Conservation (phyloP, 2,888 invertebrate genomes). For the Shargacucullia verbasci region DNA sequence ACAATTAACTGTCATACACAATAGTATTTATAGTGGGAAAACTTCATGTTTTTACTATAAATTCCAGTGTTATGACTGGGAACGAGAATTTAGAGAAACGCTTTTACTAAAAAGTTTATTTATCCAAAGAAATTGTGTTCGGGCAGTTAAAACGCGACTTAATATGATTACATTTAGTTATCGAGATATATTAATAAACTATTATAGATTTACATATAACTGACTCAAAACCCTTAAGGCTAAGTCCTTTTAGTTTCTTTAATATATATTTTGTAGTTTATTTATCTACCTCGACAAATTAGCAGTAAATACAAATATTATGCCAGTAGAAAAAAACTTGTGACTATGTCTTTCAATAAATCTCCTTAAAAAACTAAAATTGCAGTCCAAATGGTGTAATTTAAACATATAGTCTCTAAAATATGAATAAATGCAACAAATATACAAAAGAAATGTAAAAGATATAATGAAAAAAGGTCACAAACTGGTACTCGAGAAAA, state of each 20-base stretch:
- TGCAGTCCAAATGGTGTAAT: constrained; percentile 63
- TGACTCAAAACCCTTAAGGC: constrained; percentile 1
- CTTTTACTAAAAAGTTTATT: constrained; percentile 1
- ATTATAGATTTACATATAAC: constrained; percentile 27
- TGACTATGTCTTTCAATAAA: constrained; percentile 59
- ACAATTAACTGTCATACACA: constrained; percentile 64
- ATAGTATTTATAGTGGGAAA: constrained; percentile 50
- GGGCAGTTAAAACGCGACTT: constrained; percentile 56
- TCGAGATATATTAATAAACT: constrained; percentile 43
- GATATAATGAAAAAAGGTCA: constrained; percentile 59
- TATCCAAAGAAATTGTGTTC: constrained; percentile 25
- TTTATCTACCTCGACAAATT: constrained; percentile 31
- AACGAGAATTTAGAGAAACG: constrained; percentile 27
- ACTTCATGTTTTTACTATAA: constrained; percentile 49
- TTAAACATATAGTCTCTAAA: constrained; percentile 53
- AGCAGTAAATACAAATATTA: constrained; percentile 50
- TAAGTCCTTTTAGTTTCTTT: constrained; percentile 4
- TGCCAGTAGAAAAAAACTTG: constrained; percentile 55
- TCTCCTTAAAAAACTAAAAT: constrained; percentile 67
- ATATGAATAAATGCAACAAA: constrained; percentile 85
- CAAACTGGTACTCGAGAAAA: constrained; percentile 62
- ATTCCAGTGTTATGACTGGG: constrained; percentile 30
- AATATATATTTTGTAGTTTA: constrained; percentile 27
- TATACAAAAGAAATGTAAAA: constrained; percentile 74
- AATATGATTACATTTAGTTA: constrained; percentile 11